Evolutionary conservation across 64 coral and sea anemone genomes (phyloP), one percentile per base, ranked within the genome.

Genomic region (Porites australiensis): DNA sequence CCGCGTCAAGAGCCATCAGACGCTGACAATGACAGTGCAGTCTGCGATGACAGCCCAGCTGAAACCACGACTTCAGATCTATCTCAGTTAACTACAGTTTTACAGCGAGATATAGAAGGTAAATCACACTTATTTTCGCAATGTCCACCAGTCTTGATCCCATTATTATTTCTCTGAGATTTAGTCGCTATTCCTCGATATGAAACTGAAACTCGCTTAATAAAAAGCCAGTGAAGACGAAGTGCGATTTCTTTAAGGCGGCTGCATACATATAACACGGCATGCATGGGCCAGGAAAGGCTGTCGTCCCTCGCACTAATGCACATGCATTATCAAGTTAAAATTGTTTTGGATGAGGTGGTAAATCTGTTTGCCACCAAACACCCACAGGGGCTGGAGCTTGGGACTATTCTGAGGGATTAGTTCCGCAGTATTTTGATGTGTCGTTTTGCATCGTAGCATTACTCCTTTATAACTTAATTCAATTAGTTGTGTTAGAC

Each of bases 191-290:
- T n/a, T n/a, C n/a, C n/a, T n/a, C n/a, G n/a, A n/a, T n/a, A n/a
- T n/a, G n/a, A n/a, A n/a, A n/a, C n/a, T n/a, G n/a, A n/a, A n/a
- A n/a, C n/a, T n/a, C n/a, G n/a, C n/a, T n/a, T n/a, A n/a, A n/a
- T n/a, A n/a, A n/a, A n/a, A n/a, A n/a, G n/a, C n/a, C n/a, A n/a
- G n/a, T n/a, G n/a, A n/a, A n/a, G n/a, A n/a, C n/a, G n/a, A n/a
- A n/a, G n/a, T n/a, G n/a, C n/a, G n/a, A n/a, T n/a, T n/a, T n/a
- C n/a, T 37, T 37, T 37, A 59, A 51, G 64, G 27, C 78, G 89
- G 20, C 79, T 91, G 13, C 89, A 83, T 73, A 91, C 89, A 46
- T 92, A 92, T 64, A 86, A 65, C 80, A 92, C 70, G 64, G 68
- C 79, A 47, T 86, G 54, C 90, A 86, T 92, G 80, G 79, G 68